Percentiles rank a stretch among this genome's conserved stretches.
Evolutionary conservation across 2,113 vertebrate genomes (phyloP).

Genomic region (Chloropsis hardwickii): DNA sequence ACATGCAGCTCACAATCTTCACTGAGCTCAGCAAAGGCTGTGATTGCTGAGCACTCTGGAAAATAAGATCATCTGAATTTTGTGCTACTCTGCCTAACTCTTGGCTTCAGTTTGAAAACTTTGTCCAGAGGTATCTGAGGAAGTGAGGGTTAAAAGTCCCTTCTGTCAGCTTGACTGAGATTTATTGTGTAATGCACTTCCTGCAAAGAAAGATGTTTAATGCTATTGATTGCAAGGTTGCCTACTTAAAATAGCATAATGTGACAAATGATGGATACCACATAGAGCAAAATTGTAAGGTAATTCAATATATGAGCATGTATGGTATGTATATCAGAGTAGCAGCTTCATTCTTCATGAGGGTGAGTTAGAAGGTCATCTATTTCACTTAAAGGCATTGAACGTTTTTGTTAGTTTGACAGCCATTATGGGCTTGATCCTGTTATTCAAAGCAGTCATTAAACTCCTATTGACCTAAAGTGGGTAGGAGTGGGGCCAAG

Average conservation of each 20-base stretch:
- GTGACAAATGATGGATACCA: slow-evolving; percentile 45
- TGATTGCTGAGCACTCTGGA: neutral
- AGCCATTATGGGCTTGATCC: slow-evolving; percentile 36
- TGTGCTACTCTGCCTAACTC: neutral
- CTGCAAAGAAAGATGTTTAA: slow-evolving; percentile 39
- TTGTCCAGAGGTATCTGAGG: neutral
- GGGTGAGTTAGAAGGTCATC: slow-evolving; percentile 29
- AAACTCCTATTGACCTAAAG: slow-evolving; percentile 40
- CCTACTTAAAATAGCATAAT: slow-evolving; percentile 48
- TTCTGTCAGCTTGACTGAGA: neutral
- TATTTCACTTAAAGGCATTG: slow-evolving; percentile 32
- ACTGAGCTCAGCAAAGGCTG: neutral
- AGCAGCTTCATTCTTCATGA: slow-evolving; percentile 38
- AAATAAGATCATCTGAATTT: neutral
- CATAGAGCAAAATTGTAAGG: neutral
- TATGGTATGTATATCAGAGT: neutral
- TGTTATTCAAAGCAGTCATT: slow-evolving; percentile 36
- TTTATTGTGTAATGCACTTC: neutral
- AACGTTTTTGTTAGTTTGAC: slow-evolving; percentile 24
- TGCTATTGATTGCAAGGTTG: slow-evolving; percentile 49
- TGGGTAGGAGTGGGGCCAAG: neutral
- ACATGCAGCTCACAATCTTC: neutral
- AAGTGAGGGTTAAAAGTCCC: neutral
- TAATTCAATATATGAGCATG: slow-evolving; percentile 16
- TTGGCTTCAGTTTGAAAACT: neutral